Percentiles rank a stretch among this genome's conserved stretches.
Evolutionary conservation across 92 coral and sea anemone species (phyloP).

Genomic region (Zoanthus gigantus): DNA sequence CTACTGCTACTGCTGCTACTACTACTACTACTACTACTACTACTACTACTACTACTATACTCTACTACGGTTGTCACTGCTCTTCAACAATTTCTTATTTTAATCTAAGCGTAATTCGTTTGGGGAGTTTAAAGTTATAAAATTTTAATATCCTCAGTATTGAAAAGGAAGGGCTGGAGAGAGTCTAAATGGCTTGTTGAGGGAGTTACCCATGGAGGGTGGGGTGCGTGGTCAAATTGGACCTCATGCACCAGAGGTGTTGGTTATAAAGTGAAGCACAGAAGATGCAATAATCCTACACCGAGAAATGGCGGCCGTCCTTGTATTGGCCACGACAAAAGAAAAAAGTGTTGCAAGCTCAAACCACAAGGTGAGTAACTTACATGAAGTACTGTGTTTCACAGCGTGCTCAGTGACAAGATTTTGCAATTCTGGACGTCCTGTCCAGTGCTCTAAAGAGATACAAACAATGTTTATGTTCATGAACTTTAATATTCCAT

Average conservation of each 20-base stretch:
- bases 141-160: slow-evolving; percentile 44
- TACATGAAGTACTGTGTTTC: not conserved
- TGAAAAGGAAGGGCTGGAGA: slow-evolving; percentile 53
- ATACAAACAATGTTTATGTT: too few species aligned
- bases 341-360: slow-evolving; percentile 59
- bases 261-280: slow-evolving; percentile 60
- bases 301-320: slow-evolving; percentile 89
- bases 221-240: slow-evolving; percentile 93
- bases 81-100: not conserved
- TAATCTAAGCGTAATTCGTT: not conserved
- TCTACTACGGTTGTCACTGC: too few species aligned
- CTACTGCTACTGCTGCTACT: too few species aligned
- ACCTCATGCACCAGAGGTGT: slow-evolving; percentile 66
- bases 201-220: slow-evolving; percentile 90
- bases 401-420: not conserved
- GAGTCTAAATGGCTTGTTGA: slow-evolving; percentile 73
- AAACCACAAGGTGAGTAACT: slow-evolving; percentile 63
- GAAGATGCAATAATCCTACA: slow-evolving; percentile 75
- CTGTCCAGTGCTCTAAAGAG: not conserved
- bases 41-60: too few species aligned
- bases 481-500: too few species aligned
- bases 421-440: not conserved
- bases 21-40: too few species aligned
- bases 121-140: not conserved
- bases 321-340: slow-evolving; percentile 67